Percentiles rank a stretch among this genome's conserved stretches.
These are phyloP conservation scores for Ophioninae sp. DNA, from an alignment of 2,888 invertebrate genomes.

Conservation along the genomic window DNA sequence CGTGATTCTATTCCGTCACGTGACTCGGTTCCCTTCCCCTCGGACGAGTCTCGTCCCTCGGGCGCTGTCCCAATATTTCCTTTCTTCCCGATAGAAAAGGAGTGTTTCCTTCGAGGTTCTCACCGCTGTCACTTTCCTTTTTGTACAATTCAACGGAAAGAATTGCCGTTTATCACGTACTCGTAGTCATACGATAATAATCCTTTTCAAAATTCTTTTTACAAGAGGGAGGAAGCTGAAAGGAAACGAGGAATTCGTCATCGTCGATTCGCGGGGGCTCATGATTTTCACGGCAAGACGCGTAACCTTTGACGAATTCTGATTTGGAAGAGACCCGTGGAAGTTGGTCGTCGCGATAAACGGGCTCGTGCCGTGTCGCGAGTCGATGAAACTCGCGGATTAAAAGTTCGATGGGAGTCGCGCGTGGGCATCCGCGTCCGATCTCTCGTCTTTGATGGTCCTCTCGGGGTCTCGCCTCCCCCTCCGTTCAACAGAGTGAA, in stretches of 20 bases:
- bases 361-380: background rate
- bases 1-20: conserved; percentile 35
- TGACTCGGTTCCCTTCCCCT: background rate
- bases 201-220: too few species aligned
- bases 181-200: too few species aligned
- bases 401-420: conserved; percentile 47
- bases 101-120: background rate
- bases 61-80: background rate
- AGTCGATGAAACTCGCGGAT: conserved; percentile 24
- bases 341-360: conserved; percentile 7
- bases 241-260: too few species aligned
- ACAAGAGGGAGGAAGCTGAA: too few species aligned
- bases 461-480: background rate
- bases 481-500: conserved; percentile 36
- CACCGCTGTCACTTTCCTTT: background rate
- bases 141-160: too few species aligned
- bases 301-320: too few species aligned
- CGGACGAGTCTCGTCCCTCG: conserved; percentile 5
- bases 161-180: background rate
- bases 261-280: too few species aligned
- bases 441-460: conserved; percentile 46
- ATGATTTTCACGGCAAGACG: too few species aligned
- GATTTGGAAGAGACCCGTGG: conserved; percentile 3
- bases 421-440: conserved; percentile 32
- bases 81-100: conserved; percentile 18